A percentile compares a stretch with the other conserved stretches of the same genome.
These are phyloP conservation scores for Syrphus vitripennis DNA, from an alignment of 2,888 invertebrate species.

Conservation along the genomic window DNA sequence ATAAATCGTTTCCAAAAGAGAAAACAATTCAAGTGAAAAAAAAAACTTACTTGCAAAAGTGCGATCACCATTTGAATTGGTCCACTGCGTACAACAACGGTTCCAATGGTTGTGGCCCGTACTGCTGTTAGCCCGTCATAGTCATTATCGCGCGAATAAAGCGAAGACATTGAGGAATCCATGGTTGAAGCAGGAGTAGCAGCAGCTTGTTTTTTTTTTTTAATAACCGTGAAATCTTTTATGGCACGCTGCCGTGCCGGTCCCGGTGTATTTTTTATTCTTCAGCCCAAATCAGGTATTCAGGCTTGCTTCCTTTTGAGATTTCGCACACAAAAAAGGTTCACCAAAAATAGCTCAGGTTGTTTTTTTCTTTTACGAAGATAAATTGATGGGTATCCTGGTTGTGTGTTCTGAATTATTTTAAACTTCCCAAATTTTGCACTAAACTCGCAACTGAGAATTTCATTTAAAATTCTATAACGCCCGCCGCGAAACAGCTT, in stretches of 20 bases:
- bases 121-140: conserved; percentile 71
- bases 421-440: conserved; percentile 3
- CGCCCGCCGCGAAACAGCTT: conserved; percentile 42
- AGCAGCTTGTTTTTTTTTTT: too few species aligned
- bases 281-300: conserved; percentile 47
- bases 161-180: conserved; percentile 80
- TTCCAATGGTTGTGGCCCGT: conserved; percentile 92
- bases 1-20: conserved; percentile 4
- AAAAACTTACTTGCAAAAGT: conserved; percentile 88
- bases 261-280: conserved; percentile 18
- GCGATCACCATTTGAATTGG: conserved; percentile 93
- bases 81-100: conserved; percentile 94
- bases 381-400: conserved; percentile 13
- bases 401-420: background rate
- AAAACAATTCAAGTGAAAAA: background rate
- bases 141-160: conserved; percentile 61
- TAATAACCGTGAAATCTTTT: conserved; percentile 56
- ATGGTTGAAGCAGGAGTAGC: conserved; percentile 50
- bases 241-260: conserved; percentile 34
- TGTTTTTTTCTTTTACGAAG: background rate
- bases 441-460: conserved; percentile 6
- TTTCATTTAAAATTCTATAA: conserved; percentile 43
- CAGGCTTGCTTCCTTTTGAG: conserved; percentile 10
- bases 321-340: conserved; percentile 18
- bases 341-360: background rate